Evolutionary conservation across 1,140 invertebrate species (phyloP).

Genomic region (Vollenhovia emeryi): DNA sequence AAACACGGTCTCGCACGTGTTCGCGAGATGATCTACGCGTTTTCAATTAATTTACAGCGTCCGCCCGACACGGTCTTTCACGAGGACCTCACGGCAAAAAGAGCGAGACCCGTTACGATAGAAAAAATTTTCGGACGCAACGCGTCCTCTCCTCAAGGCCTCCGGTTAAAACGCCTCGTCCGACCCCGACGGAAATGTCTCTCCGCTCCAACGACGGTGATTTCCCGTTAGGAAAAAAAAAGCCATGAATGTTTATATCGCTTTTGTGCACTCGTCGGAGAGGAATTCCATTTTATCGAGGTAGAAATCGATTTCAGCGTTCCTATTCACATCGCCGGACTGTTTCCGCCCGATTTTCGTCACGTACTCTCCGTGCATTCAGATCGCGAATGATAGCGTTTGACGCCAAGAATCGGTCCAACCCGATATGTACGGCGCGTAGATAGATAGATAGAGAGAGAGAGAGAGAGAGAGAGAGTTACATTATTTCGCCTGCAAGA

Average conservation of each 20-base stretch:
- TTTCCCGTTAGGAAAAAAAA: neutral
- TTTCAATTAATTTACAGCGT: constrained; percentile 40
- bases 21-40: constrained; percentile 21
- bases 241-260: neutral
- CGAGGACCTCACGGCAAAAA: neutral
- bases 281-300: neutral
- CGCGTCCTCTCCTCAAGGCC: neutral
- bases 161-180: neutral
- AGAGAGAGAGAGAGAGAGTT: neutral
- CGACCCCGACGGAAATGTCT: neutral
- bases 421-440: too few relatives aligned
- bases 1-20: neutral
- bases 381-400: neutral
- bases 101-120: neutral
- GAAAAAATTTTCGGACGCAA: neutral
- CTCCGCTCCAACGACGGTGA: neutral
- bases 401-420: neutral
- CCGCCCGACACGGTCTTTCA: neutral
- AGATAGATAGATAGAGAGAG: neutral
- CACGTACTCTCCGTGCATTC: neutral
- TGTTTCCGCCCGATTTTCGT: neutral
- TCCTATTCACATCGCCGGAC: neutral
- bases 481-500: constrained; percentile 25
- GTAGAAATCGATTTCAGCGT: neutral
- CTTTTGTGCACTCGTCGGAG: too few relatives aligned